Conservation (phyloP, 2,113 vertebrate genomes). For the Phaethon lepturus region DNA sequence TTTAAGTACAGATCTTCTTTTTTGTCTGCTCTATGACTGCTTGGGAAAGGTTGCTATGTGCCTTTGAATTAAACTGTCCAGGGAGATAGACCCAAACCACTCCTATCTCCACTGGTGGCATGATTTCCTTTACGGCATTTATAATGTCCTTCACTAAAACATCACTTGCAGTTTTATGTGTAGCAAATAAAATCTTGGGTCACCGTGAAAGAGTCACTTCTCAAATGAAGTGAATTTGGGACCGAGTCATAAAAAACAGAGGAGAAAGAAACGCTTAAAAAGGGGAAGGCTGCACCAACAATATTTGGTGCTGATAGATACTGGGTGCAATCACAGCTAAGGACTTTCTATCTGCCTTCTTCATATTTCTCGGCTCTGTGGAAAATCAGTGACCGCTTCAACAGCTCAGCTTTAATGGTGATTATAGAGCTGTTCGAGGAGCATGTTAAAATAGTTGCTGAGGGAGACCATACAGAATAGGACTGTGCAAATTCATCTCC, state of each 20-base stretch:
- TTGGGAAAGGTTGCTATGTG: background rate
- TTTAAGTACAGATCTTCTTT: background rate
- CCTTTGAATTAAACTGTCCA: background rate
- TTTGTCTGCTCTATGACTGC: background rate
- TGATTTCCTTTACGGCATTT: background rate
- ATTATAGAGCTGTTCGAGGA: background rate
- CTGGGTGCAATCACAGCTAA: background rate
- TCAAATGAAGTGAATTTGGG: background rate
- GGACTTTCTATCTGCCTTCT: background rate
- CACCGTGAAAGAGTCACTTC: background rate
- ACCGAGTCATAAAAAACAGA: background rate
- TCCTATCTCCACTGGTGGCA: accelerated
- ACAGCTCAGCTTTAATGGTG: background rate
- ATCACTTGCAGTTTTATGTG: background rate
- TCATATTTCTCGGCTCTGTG: background rate
- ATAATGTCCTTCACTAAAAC: background rate
- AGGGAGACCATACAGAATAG: background rate
- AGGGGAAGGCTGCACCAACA: background rate
- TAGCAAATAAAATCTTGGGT: background rate
- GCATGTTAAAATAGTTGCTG: background rate
- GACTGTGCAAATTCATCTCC: background rate
- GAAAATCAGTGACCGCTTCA: background rate
- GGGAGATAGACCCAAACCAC: background rate
- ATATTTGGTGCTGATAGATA: accelerated
- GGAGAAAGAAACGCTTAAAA: background rate